These are phyloP conservation scores for Capitulum mitella DNA, from an alignment of 2,888 invertebrate species.

Conservation along the genomic window DNA sequence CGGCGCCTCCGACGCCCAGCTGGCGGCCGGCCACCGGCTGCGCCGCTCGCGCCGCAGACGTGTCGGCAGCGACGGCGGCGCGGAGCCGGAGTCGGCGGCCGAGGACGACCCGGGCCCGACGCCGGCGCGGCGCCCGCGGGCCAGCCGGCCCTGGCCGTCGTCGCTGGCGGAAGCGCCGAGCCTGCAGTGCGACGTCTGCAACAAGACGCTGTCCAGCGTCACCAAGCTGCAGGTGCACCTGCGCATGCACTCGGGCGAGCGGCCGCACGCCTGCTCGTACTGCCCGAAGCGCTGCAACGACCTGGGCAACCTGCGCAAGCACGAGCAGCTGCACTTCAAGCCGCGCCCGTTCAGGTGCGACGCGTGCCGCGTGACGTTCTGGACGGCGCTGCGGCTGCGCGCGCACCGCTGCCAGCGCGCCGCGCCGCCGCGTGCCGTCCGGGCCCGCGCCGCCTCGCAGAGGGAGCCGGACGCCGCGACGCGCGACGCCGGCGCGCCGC, in stretches of 20 bases:
- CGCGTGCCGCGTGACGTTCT: neutral
- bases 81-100: neutral
- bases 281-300: neutral
- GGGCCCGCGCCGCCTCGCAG: neutral
- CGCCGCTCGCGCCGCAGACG: neutral
- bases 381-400: neutral
- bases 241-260: neutral
- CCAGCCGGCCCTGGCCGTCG: neutral
- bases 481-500: neutral
- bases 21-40: neutral
- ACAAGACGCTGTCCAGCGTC: neutral
- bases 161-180: neutral
- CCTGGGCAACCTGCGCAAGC: neutral
- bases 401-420: neutral
- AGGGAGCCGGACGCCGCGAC: too few species aligned
- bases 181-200: neutral
- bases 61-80: neutral
- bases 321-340: neutral
- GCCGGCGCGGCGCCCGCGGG: neutral
- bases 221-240: neutral
- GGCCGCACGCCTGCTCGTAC: neutral
- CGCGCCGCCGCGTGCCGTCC: neutral
- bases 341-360: neutral
- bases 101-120: neutral
- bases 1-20: neutral